phyloP scores from a whole-genome alignment of 2,797 vertebrate genomes.

The Sebastes matsubarae region DNA sequence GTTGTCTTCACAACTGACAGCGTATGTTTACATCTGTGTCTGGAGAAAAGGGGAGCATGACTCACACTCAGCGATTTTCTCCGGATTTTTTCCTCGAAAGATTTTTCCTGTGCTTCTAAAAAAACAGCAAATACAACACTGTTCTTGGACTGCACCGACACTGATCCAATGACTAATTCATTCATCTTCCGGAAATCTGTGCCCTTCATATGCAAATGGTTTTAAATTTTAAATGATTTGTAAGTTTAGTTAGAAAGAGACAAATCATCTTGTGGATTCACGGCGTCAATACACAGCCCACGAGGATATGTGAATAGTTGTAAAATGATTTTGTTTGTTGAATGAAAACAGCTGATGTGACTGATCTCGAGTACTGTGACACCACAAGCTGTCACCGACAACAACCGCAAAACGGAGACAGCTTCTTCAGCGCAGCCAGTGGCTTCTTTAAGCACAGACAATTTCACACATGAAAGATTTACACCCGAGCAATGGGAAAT shows the following conservation, averaged over 20 bases:
- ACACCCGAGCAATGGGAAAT: constrained; percentile 49
- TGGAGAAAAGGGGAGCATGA: background rate
- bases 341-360: constrained; percentile 24
- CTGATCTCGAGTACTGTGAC: constrained; percentile 27
- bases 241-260: background rate
- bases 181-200: background rate
- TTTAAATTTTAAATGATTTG: background rate
- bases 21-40: background rate
- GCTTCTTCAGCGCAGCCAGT: constrained; percentile 44
- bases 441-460: constrained; percentile 69
- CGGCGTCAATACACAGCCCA: background rate
- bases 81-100: background rate
- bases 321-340: constrained; percentile 10
- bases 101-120: background rate
- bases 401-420: constrained; percentile 24
- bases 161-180: background rate
- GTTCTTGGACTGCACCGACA: background rate
- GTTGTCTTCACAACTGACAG: background rate
- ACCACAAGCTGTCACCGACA: constrained; percentile 18
- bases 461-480: constrained; percentile 76
- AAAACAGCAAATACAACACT: background rate
- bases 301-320: background rate
- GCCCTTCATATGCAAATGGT: background rate
- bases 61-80: background rate
- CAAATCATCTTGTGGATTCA: background rate